Base-by-base conservation (phyloP, 2,797 vertebrate genomes). In the Pitangus sulphuratus region DNA sequence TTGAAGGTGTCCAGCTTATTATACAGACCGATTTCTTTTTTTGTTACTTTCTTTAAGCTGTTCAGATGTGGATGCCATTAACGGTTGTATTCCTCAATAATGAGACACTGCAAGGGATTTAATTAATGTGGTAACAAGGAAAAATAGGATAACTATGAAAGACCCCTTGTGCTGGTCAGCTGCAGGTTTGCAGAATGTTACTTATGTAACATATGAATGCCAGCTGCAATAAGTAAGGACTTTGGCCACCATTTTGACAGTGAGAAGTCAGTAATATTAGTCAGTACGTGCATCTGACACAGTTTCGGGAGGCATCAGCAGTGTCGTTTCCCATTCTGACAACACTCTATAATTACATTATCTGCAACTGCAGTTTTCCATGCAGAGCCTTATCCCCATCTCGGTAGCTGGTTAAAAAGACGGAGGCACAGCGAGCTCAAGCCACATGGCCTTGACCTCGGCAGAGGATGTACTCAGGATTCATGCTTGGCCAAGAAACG, bases 1-100 rank as follows among this genome's bases (percentile, higher is more conserved):
- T 35, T 90, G 50, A 72, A 87, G 30, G 39, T 72, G 66, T 61
- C 64, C 65, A 75, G 24, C 21, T 79, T 76, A 64, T 64, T 84
- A 56, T 11, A 81, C 9, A 40, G 28, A 53, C 57, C 33, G 1
- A 47, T 44, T 53, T 80, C 39, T 40, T 40, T 21, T 74, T 30
- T 28, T 57, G 12, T 30, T 47, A 76, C 24, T 69, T 84, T 71
- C 76, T 86, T 79, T 44, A 72, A 89, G 61, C 22, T 79, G 28
- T 54, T 89, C 14, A 5, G 42, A 37, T 15, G 12, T 69, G 35
- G 45, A 58, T 80, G 47, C 68, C 75, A 37, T 60, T 76, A 79
- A 39, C 54, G 16, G 26, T n/a, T 48, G n/a, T 50, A 75, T 18
- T 83, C 21, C 51, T 84, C n/a, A 65, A 9, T 45, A 44, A 68